Base-by-base conservation (phyloP, 2,113 vertebrate species). In the Edolisoma coerulescens region DNA sequence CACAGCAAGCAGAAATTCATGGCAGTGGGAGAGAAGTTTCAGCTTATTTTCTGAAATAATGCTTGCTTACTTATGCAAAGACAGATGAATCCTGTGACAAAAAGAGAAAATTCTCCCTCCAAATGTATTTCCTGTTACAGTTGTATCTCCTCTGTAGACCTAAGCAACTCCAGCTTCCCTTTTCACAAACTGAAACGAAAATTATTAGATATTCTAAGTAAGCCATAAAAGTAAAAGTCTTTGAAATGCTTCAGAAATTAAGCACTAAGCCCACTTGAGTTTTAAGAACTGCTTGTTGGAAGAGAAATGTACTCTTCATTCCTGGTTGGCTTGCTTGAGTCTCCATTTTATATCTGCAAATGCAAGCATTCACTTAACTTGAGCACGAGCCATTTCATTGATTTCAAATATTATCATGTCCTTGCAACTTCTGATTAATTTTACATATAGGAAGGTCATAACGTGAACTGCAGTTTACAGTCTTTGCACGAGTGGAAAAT, bases 311-410 rank as follows among this genome's bases (percentile, higher is more conserved):
- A 27, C 11, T 86, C 56, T 19, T 86, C 30, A 54, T 75, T 90
- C 32, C 44, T 75, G 20, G 39, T 26, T 60, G 57, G 2, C 28
- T 68, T 81, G 60, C 47, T 44, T 15, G 32, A 50, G 14, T 19
- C 21, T 77, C 39, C 49, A 8, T 82, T 90, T 75, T 41, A 19
- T 37, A 44, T 78, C 75, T 78, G 26, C 16, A 81, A 91, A 74
- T 39, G 8, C 13, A 61, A 50, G 8, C 5, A 39, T 80, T 57
- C 11, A 1, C 27, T 67, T 45, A 61, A 69, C 39, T 53, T 59
- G 5, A 45, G 11, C 21, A 65, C 0, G 0, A 59, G 23, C 52
- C 0, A 89, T 84, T 57, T 74, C 14, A 45, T 24, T 50, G 14
- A 67, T 78, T 77, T 89, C 21, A 82, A 81, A 54, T 54, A 13